Conservation (phyloP, 2,888 invertebrate species). For the Iphiclides podalirius region DNA sequence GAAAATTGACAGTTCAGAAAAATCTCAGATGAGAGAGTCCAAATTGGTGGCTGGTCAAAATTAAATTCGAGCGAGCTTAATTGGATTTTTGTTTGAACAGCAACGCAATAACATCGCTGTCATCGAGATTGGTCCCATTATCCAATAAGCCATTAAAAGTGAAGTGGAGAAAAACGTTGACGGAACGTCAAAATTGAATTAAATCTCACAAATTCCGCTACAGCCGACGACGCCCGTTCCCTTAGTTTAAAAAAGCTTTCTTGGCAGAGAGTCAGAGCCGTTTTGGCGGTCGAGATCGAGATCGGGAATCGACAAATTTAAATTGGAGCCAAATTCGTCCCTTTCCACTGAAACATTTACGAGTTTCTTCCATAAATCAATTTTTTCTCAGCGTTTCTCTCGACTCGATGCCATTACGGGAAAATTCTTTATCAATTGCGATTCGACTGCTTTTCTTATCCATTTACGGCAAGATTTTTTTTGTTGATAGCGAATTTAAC, state of each 20-base stretch:
- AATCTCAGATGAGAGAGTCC: too few species aligned
- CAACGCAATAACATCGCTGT: neutral
- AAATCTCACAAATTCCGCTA: slow-evolving; percentile 5
- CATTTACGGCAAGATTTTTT: too few species aligned
- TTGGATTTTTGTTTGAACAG: neutral
- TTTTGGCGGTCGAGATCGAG: slow-evolving; percentile 8
- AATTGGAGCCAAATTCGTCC: slow-evolving; percentile 15
- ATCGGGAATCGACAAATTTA: slow-evolving; percentile 13
- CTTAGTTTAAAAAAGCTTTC: neutral
- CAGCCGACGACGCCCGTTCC: neutral
- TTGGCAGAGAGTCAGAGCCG: slow-evolving; percentile 5
- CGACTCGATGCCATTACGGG: neutral
- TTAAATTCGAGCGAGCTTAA: neutral
- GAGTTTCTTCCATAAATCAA: slow-evolving; percentile 7
- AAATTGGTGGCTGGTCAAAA: too few species aligned
- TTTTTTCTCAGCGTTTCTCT: neutral
- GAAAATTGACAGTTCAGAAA: too few species aligned
- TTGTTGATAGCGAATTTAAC: too few species aligned
- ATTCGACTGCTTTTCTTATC: too few species aligned
- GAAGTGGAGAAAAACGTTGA: neutral
- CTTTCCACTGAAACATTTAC: neutral
- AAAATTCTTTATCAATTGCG: neutral
- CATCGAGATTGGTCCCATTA: neutral
- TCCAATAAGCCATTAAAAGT: neutral
- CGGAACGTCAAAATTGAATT: slow-evolving; percentile 5